Percentiles rank a stretch among this genome's conserved stretches.
Conservation (phyloP, 2,797 vertebrate species). For the Orientallactaga sibirica region DNA sequence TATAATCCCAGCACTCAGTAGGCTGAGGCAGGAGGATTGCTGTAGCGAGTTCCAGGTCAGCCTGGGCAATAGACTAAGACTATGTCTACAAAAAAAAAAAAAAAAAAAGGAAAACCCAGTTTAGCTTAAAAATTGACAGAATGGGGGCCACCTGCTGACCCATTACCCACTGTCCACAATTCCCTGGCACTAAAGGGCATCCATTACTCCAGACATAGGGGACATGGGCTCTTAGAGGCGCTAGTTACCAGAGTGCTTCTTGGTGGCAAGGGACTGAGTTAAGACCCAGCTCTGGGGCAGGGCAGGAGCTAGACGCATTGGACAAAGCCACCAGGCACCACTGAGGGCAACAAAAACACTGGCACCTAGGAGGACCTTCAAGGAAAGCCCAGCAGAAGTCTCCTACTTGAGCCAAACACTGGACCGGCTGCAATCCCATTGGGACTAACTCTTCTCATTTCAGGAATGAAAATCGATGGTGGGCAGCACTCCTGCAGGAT, state of each 20-base stretch:
- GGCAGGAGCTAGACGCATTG: neutral
- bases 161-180: neutral
- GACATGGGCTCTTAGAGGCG: neutral
- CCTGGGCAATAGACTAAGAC: neutral
- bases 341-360: neutral
- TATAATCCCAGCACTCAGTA: no score
- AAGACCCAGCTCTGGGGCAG: neutral
- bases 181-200: neutral
- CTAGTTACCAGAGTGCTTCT: neutral
- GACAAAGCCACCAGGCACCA: neutral
- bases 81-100: neutral
- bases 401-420: neutral
- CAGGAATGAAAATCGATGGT: slow-evolving; percentile 28
- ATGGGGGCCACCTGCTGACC: neutral
- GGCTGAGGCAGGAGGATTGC: neutral
- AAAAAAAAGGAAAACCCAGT: neutral
- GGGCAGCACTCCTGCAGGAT: neutral
- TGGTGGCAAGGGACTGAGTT: neutral
- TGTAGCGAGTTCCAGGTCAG: neutral
- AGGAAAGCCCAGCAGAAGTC: slow-evolving; percentile 54
- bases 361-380: slow-evolving; percentile 44
- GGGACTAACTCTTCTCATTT: slow-evolving; percentile 25
- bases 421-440: neutral
- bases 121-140: slow-evolving; percentile 19
- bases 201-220: neutral